Evolutionary conservation across 2,888 invertebrate genomes (phyloP), one percentile per base, ranked within the genome.

Genomic region (Hyposoter didymator): DNA sequence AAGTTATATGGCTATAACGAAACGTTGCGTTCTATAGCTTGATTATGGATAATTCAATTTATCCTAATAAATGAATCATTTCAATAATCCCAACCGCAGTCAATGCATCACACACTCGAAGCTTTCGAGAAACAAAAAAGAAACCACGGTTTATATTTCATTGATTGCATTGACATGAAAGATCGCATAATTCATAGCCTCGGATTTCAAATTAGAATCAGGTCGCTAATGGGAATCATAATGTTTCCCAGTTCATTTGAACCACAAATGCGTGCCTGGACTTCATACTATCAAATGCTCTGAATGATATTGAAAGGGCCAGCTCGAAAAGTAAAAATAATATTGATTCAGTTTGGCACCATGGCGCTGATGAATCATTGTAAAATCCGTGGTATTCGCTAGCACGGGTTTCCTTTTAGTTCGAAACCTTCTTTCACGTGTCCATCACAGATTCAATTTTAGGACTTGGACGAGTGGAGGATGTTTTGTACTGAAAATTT

Each of bases 381-480:
- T 45, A 19, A 74, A 22, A 43, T 22, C 1, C 59, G 8, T 73
- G 43, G 28, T 59, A 43, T 32, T 62, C 28, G 43, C 45, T 62
- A 17, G 43, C 28, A 45, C 45, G 59, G n/a, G 43, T 47, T 47
- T 75, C 35, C 75, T 64, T 75, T 75, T 47, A 72, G 45, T 79
- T 49, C 47, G 45, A 55, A 72, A 79, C 49, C 62, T 10, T 70
- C 70, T 52, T 35, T 72, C 52, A 12, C 22, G 17, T 52, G 52
- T 55, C 72, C 47, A 19, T 72, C 22, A 55, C 70, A 70, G 39
- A 81, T 75, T 81, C n/a, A 35, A 59, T 69, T 69, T 59, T 43
- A 17, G 17, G 8, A 52, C 14, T 66, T 19, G 28, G 59, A 69
- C 64, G 66, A 81, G 49, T 12, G 59, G 14, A 74, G 47, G 22